These are phyloP conservation scores for Camelus bactrianus DNA, from an alignment of 2,113 vertebrate species.

Conservation along the genomic window DNA sequence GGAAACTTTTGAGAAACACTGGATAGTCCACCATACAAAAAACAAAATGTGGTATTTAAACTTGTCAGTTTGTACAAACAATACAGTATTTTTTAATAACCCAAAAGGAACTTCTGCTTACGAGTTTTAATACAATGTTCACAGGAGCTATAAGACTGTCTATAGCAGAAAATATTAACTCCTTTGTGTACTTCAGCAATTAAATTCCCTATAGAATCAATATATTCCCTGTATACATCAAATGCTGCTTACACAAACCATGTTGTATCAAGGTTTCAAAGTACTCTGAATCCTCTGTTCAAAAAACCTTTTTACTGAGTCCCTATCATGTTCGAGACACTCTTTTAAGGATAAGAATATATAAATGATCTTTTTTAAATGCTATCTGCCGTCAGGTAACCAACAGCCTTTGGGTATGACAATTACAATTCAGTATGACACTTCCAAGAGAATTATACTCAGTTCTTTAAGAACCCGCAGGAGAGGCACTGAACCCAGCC, in stretches of 20 bases:
- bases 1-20: not conserved
- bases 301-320: constrained; percentile 6
- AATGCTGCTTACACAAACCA: not conserved
- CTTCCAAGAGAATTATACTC: constrained; percentile 36
- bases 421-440: constrained; percentile 33
- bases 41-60: not conserved
- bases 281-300: not conserved
- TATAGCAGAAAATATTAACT: constrained; percentile 31
- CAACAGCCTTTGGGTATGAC: not conserved
- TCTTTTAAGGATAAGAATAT: not conserved
- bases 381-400: not conserved
- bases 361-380: constrained; percentile 41
- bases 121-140: not conserved
- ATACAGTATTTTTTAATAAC: constrained; percentile 35
- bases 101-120: constrained; percentile 1
- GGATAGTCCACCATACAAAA: not conserved
- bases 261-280: constrained; percentile 31
- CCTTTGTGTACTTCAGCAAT: constrained; percentile 27
- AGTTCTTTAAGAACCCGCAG: not conserved
- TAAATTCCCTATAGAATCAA: constrained; percentile 23
- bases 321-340: not conserved
- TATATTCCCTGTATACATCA: not conserved
- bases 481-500: not conserved
- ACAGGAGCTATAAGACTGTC: not conserved
- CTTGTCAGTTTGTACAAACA: constrained; percentile 14